Evolutionary conservation across 2,113 vertebrate genomes (phyloP), one percentile per base, ranked within the genome.

Genomic region (Xyrauchen texanus): DNA sequence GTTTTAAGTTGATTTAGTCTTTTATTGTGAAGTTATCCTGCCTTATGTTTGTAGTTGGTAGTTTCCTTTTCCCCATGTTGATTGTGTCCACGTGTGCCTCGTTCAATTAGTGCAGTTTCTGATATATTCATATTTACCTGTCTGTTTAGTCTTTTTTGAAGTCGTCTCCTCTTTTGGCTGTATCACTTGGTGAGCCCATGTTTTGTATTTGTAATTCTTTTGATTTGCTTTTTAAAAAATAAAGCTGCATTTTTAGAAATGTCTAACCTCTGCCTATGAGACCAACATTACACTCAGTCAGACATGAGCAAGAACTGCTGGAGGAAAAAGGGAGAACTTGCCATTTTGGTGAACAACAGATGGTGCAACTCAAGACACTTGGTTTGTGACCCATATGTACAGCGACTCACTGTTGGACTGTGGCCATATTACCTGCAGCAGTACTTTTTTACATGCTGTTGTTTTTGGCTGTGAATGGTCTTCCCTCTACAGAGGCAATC

Each of bases 331-430:
- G 69, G 55, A 16, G 9, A 13, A 47, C 69, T 47, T 16, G 68
- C 13, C 68, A 58, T 72, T 47, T 58, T 61, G 51, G n/a, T 60
- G 70, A 46, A 47, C n/a, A 49, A 68, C 70, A 72, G 70, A 72
- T 72, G 70, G 70, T 47, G 55, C 70, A 47, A n/a, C 44, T 8
- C 55, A 72, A 72, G 55, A 72, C 55, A 60, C 55, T 8, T n/a
- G 69, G 55, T 9, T 47, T 61, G 70, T 61, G 58, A 72, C 69
- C 55, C 69, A 72, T 58, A 72, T 72, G 55, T 16, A 72, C 44
- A 60, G 57, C 55, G 58, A 60, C 44, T 47, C 44, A 9, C 44
- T 60, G 55, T 60, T 72, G 70, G 46, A 47, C 44, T 60, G 55
- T 72, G 44, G 9, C 44, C 70, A 72, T 60, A 72, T 60, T 72